These are phyloP conservation scores for Paratrypauchen microcephalus DNA, from an alignment of 2,797 vertebrate species.

Conservation along the genomic window DNA sequence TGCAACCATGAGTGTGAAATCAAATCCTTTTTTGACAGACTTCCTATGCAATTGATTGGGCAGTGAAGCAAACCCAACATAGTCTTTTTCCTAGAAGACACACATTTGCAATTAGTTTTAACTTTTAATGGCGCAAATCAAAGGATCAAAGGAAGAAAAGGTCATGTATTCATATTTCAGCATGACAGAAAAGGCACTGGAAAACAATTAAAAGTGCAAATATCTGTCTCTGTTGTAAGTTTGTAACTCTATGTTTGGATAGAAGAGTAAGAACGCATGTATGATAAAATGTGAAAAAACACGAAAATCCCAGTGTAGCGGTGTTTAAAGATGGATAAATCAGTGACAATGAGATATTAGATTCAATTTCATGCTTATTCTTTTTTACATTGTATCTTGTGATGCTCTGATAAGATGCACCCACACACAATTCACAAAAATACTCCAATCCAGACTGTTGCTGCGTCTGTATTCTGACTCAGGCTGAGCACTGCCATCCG, in stretches of 20 bases:
- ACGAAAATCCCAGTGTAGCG: neutral
- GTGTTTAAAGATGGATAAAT: conserved; percentile 5
- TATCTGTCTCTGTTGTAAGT: too few species aligned
- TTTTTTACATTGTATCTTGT: conserved; percentile 31
- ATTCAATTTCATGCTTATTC: neutral
- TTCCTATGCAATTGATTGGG: conserved; percentile 96
- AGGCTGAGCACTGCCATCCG: conserved; percentile 20
- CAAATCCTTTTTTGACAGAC: conserved; percentile 96
- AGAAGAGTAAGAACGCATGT: neutral
- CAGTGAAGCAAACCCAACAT: conserved; percentile 94
- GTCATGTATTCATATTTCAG: conserved; percentile 33
- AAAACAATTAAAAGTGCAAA: neutral
- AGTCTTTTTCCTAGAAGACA: conserved; percentile 87
- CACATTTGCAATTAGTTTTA: conserved; percentile 2
- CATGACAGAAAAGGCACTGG: conserved; percentile 7
- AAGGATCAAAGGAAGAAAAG: too few species aligned
- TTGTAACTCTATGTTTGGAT: neutral
- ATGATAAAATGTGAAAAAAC: neutral
- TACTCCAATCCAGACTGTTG: conserved; percentile 21
- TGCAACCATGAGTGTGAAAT: conserved; percentile 97
- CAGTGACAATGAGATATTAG: neutral
- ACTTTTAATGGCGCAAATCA: conserved; percentile 12
- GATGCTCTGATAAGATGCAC: conserved; percentile 23
- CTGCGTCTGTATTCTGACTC: conserved; percentile 36
- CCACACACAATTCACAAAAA: conserved; percentile 25